Percentiles rank a stretch among this genome's conserved stretches.
Evolutionary conservation across 2,888 invertebrate genomes (phyloP).

Genomic region (Stenurella melanura): DNA sequence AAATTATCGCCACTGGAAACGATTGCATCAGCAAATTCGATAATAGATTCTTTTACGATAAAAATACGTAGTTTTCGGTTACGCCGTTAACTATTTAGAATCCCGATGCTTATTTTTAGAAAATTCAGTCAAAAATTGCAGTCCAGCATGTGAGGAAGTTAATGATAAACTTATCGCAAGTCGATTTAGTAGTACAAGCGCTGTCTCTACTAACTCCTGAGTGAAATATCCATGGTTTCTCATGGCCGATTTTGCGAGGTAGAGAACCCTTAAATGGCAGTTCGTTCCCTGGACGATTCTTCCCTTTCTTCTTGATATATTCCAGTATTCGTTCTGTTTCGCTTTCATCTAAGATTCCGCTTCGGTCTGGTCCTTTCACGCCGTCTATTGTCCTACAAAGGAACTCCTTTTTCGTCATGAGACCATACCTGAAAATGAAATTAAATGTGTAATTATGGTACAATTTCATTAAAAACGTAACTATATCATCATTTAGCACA

Average conservation of each 20-base stretch:
- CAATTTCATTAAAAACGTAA: too few species aligned
- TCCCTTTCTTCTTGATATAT: slow-evolving; percentile 67
- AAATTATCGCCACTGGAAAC: not conserved
- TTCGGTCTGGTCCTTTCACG: slow-evolving; percentile 73
- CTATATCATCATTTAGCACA: too few species aligned
- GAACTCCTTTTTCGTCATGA: slow-evolving; percentile 81
- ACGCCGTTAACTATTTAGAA: not conserved
- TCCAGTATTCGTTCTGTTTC: slow-evolving; percentile 72
- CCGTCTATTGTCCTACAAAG: slow-evolving; percentile 66
- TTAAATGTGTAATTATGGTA: not conserved
- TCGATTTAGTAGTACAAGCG: slow-evolving; percentile 47
- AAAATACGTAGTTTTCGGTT: slow-evolving; percentile 1
- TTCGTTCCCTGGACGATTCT: slow-evolving; percentile 61
- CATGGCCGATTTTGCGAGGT: slow-evolving; percentile 58
- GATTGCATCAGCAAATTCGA: not conserved
- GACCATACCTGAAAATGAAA: slow-evolving; percentile 78
- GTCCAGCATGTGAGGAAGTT: slow-evolving; percentile 71
- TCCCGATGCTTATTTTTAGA: not conserved
- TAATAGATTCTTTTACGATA: slow-evolving; percentile 3
- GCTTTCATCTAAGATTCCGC: slow-evolving; percentile 75
- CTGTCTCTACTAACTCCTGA: slow-evolving; percentile 54
- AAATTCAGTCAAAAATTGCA: slow-evolving; percentile 69
- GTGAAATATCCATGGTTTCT: slow-evolving; percentile 63
- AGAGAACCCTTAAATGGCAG: slow-evolving; percentile 66
- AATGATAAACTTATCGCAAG: slow-evolving; percentile 67